Evolutionary conservation across 1,140 invertebrate species (phyloP).

Genomic region (Mizuhopecten yessoensis): DNA sequence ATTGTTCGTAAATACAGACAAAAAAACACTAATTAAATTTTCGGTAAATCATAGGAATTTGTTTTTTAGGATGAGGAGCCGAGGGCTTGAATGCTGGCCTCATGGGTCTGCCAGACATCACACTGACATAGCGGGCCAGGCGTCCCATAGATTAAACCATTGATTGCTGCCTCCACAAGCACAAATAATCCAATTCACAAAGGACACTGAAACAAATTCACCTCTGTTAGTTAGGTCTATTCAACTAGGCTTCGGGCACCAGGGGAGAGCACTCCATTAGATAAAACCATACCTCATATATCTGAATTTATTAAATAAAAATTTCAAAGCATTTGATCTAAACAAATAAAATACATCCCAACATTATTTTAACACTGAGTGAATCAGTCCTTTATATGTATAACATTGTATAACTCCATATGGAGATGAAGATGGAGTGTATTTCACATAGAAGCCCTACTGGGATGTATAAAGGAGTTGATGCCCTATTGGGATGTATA

Average conservation of each 20-base stretch:
- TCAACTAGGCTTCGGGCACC: not conserved
- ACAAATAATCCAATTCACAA: slow-evolving; percentile 29
- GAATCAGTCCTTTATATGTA: not conserved
- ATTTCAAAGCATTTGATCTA: slow-evolving; percentile 35
- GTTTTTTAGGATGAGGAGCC: not conserved
- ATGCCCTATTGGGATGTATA: not conserved
- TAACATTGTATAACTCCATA: not conserved
- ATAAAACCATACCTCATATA: not conserved
- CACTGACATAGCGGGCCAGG: slow-evolving; percentile 3
- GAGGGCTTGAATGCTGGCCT: not conserved
- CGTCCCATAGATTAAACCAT: slow-evolving; percentile 25
- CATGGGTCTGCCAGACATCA: not conserved
- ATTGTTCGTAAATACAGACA: not conserved
- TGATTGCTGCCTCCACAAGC: not conserved
- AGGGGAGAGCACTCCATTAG: not conserved
- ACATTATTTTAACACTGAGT: not conserved
- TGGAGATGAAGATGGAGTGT: not conserved
- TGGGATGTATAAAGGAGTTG: not conserved
- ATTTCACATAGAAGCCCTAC: no score
- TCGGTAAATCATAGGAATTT: not conserved
- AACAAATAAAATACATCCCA: not conserved
- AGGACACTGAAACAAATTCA: slow-evolving; percentile 30
- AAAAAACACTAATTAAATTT: not conserved
- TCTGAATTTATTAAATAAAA: slow-evolving; percentile 23
- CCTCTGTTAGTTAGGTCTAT: not conserved